Conservation (phyloP, 2,888 invertebrate species). For the Nephrotoma guestfalica region DNA sequence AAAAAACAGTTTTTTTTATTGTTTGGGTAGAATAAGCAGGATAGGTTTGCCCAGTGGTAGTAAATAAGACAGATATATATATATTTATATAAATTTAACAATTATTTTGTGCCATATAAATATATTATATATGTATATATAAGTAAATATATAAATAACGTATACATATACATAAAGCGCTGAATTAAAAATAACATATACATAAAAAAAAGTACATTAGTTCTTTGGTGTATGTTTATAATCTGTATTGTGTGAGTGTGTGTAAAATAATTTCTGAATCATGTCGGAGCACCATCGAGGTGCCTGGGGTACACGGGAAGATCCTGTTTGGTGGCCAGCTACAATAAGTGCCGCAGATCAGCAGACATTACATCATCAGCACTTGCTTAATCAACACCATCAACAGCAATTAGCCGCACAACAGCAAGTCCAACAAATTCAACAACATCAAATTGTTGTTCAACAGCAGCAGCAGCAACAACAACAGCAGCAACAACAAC, state of each 20-base stretch:
- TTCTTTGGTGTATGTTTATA: background rate
- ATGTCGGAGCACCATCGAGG: constrained; percentile 53
- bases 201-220: background rate
- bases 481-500: constrained; percentile 33
- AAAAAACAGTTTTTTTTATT: constrained; percentile 6
- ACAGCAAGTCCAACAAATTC: constrained; percentile 21
- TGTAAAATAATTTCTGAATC: constrained; percentile 11
- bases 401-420: constrained; percentile 35
- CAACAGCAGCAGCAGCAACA: constrained; percentile 16
- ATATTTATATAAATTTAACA: constrained; percentile 4
- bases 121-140: background rate
- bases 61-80: constrained; percentile 12
- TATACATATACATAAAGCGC: constrained; percentile 12
- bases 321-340: constrained; percentile 44
- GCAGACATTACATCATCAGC: constrained; percentile 35
- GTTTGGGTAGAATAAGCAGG: constrained; percentile 7
- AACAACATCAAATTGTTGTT: constrained; percentile 17
- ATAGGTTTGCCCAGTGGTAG: constrained; percentile 11
- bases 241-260: background rate
- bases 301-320: constrained; percentile 47
- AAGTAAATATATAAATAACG: background rate
- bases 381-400: constrained; percentile 38
- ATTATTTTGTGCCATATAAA: constrained; percentile 3
- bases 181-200: constrained; percentile 14
- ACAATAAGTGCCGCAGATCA: constrained; percentile 36